Base-by-base conservation (phyloP, 2,888 invertebrate species). In the Cryptocephalus moraei region DNA sequence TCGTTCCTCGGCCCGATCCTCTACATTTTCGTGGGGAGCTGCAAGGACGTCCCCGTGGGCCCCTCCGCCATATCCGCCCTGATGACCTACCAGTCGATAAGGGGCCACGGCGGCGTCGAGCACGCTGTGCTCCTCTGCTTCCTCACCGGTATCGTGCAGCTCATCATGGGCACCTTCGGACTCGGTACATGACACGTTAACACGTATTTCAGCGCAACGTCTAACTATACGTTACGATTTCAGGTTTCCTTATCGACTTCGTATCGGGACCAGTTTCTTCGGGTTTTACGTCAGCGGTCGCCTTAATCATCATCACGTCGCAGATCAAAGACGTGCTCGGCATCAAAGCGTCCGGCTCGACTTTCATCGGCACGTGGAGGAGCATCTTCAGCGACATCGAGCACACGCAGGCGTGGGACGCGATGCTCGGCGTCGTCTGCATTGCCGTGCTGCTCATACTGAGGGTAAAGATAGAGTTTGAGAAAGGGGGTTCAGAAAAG, bases 1-100 rank as follows among this genome's bases (percentile, higher is more conserved):
- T 90, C 93, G n/a, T 94, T 94, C 72, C 72, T 93, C 62, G 91
- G 93, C 40, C 86, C 88, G 67, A 86, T 94, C 70, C 76, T 93
- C 51, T 95, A 95, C 75, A 86, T 90, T 60, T 72, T 94, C 56
- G 78, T 95, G 58, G 94, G 94, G 41, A 91, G 91, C 53, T 90
- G 91, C 65, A 91, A 91, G 68, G 92, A 93, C 67, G 86, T 92
- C 50, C 92, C 93, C 1, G 80, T 92, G 58, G 93, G 94, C 9
- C 94, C 94, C 11, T 92, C 92, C 1, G 93, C 94, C 51, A 91
- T 94, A 60, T 84, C 90, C 54, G 89, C 93, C 4, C 74, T 94
- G 47, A 77, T 94, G 56, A 91, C 91, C 1, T 86, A 77, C 68
- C 87, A 89, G 73, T 80, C 84, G 32, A 79, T 87, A 0, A 76